Evolutionary conservation across 2,888 invertebrate species (phyloP).

Genomic region (Cosmia pyralina): DNA sequence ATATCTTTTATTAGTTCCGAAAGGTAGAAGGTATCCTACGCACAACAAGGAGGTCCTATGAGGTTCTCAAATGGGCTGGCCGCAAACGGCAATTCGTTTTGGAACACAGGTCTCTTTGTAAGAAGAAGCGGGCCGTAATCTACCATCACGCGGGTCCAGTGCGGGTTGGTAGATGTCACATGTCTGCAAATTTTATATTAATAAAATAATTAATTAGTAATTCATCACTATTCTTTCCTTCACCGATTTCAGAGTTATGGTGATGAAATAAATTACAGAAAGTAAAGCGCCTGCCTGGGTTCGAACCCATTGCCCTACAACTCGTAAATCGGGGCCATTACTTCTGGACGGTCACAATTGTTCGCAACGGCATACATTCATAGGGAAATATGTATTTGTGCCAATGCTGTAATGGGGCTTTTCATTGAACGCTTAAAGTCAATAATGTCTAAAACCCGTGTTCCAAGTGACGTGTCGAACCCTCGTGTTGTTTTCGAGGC

Average conservation of each 20-base stretch:
- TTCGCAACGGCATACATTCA: not conserved
- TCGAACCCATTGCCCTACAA: not conserved
- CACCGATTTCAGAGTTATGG: not conserved
- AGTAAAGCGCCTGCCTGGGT: not conserved
- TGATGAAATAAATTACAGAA: not conserved
- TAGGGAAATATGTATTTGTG: not conserved
- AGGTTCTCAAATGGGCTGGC: no score
- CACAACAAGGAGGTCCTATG: not conserved
- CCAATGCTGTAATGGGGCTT: not conserved
- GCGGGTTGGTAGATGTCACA: no score
- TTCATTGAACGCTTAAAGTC: slow-evolving; percentile 14
- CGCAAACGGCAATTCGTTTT: not conserved
- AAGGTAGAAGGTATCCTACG: not conserved
- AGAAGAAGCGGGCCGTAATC: not conserved
- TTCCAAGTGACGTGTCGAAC: slow-evolving; percentile 25
- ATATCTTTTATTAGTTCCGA: not conserved
- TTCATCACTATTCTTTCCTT: not conserved
- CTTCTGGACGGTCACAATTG: not conserved
- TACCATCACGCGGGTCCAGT: not conserved
- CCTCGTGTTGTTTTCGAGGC: slow-evolving; percentile 28
- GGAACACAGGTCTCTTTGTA: not conserved
- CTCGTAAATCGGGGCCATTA: not conserved
- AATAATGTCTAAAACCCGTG: slow-evolving; percentile 30
- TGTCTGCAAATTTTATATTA: not conserved
- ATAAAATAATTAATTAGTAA: no score